A percentile compares a stretch with the other conserved stretches of the same genome.
Evolutionary conservation across 2,888 invertebrate genomes (phyloP).

Genomic region (Caradrina kadenii): DNA sequence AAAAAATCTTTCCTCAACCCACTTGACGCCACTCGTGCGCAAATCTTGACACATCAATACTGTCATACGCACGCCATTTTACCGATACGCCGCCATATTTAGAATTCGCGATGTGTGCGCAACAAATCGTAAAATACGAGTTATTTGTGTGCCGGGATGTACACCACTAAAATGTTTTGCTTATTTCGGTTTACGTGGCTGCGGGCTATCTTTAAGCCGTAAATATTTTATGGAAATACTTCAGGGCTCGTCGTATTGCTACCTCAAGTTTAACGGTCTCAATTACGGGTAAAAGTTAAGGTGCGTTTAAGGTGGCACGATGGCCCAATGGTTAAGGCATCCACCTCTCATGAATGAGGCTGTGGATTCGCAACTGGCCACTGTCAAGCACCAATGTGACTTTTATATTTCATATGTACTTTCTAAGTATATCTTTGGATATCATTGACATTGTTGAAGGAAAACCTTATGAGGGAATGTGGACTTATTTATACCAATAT

Average conservation of each 20-base stretch:
- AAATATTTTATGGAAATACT: conserved; percentile 64
- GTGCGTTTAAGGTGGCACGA: not conserved
- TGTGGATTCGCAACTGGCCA: too few relatives aligned
- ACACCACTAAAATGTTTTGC: conserved; percentile 60
- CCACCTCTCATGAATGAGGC: too few relatives aligned
- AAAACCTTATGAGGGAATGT: too few relatives aligned
- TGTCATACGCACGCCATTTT: conserved; percentile 43
- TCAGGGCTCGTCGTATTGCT: conserved; percentile 38
- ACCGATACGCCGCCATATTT: conserved; percentile 31
- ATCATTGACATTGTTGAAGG: too few relatives aligned
- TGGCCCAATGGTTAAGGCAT: too few relatives aligned
- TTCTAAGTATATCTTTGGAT: too few relatives aligned
- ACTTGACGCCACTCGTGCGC: conserved; percentile 49
- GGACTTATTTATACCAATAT: too few relatives aligned
- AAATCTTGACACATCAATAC: conserved; percentile 51
- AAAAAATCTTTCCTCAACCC: conserved; percentile 22
- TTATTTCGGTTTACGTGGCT: conserved; percentile 57
- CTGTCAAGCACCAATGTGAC: too few relatives aligned
- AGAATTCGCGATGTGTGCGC: conserved; percentile 60
- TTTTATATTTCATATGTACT: too few relatives aligned
- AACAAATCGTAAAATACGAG: conserved; percentile 62
- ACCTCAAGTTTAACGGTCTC: conserved; percentile 38
- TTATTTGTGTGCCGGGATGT: conserved; percentile 65
- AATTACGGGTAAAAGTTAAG: conserved; percentile 38
- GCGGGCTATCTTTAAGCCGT: conserved; percentile 58